phyloP scores from a whole-genome alignment of 2,888 invertebrate species.

The Drosophila quinaria region DNA sequence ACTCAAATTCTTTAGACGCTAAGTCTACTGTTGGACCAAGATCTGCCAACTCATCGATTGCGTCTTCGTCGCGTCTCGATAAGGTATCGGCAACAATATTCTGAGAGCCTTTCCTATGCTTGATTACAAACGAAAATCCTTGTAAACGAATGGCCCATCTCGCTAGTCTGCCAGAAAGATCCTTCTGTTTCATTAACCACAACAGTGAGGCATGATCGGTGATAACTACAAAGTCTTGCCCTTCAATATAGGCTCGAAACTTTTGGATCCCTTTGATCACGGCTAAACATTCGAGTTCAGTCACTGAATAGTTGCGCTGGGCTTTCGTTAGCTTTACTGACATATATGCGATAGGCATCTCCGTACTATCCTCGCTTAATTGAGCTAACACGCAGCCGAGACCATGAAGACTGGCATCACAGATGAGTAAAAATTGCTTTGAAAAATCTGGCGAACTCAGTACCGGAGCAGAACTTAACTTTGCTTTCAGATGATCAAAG shows the following conservation, averaged over 20 bases:
- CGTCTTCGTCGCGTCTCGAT: neutral
- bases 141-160: neutral
- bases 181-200: neutral
- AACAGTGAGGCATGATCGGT: neutral
- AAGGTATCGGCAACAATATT: too few species aligned
- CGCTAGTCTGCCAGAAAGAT: neutral
- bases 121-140: neutral
- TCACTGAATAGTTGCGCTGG: neutral
- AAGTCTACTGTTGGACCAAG: too few species aligned
- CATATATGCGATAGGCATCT: neutral
- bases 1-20: neutral
- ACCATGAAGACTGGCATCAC: neutral
- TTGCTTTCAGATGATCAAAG: neutral
- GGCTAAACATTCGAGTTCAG: constrained; percentile 1
- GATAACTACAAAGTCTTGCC: neutral
- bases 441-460: neutral
- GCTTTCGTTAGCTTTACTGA: neutral
- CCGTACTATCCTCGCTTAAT: neutral
- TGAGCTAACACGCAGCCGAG: neutral
- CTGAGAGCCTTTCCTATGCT: neutral
- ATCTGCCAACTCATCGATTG: neutral
- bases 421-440: neutral
- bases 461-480: neutral
- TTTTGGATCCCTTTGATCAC: neutral
- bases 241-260: neutral